Evolutionary conservation across 2,113 vertebrate genomes (phyloP).

Genomic region (Grus americana): DNA sequence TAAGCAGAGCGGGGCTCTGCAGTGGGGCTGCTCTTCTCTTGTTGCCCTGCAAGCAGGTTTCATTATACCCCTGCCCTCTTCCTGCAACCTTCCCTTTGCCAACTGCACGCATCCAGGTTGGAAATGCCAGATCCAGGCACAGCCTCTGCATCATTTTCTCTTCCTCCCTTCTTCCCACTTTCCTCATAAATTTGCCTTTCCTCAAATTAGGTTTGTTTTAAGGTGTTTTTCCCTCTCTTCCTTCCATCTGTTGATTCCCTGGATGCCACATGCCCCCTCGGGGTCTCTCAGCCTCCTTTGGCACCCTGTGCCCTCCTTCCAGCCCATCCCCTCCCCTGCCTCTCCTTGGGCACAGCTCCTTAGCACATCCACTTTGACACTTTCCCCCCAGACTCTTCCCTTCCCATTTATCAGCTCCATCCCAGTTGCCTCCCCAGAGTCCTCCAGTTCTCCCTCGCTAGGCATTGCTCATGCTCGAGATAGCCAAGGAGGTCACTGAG

Average conservation of each 20-base stretch:
- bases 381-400: not conserved
- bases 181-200: not conserved
- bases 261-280: not conserved
- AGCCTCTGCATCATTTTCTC: not conserved
- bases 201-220: not conserved
- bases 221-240: too few relatives aligned
- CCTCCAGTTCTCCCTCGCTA: not conserved
- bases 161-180: not conserved
- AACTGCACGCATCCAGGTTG: not conserved
- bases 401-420: not conserved
- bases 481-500: not conserved
- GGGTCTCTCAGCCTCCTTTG: not conserved
- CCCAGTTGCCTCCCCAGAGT: not conserved
- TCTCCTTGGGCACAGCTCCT: not conserved
- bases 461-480: not conserved
- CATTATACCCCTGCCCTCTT: not conserved
- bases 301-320: not conserved
- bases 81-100: not conserved
- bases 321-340: not conserved
- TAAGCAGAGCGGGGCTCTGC: not conserved
- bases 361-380: fast-evolving
- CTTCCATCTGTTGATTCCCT: not conserved
- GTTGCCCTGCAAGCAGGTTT: not conserved
- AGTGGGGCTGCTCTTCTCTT: not conserved
- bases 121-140: not conserved